A percentile compares a stretch with the other conserved stretches of the same genome.
phyloP scores from a whole-genome alignment of 35 echinoderm and acorn worm species.

The Ptychodera flava region DNA sequence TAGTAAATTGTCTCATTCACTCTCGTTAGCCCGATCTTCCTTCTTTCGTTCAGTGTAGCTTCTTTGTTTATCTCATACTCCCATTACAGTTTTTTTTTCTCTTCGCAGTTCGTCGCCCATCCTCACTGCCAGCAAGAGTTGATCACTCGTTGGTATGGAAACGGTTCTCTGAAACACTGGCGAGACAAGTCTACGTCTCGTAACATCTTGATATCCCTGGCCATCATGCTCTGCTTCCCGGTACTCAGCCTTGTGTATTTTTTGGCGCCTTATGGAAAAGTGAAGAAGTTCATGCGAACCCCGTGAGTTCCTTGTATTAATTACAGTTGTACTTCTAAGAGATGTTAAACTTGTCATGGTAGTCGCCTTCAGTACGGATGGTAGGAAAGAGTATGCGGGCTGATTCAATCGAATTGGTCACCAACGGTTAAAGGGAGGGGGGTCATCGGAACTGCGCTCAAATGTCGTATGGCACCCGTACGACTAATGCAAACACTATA shows the following conservation, averaged over 20 bases:
- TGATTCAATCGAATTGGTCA: not conserved
- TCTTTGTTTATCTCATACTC: not conserved
- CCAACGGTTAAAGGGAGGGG: not conserved
- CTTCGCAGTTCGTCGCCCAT: conserved; percentile 83
- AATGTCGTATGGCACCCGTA: too few species aligned
- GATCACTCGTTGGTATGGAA: conserved; percentile 91
- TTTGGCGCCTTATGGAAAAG: conserved; percentile 58
- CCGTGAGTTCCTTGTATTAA: conserved; percentile 54
- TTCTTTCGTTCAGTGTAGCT: too few species aligned
- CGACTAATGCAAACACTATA: too few species aligned
- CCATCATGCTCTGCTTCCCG: conserved; percentile 54
- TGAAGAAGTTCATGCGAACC: conserved; percentile 52
- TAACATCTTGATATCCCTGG: conserved; percentile 34
- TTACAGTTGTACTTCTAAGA: not conserved
- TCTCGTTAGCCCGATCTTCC: too few species aligned
- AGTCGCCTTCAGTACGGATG: not conserved
- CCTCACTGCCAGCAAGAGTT: conserved; percentile 89
- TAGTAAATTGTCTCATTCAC: too few species aligned
- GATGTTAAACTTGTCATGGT: not conserved
- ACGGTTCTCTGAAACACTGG: conserved; percentile 67
- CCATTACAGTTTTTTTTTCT: conserved; percentile 5
- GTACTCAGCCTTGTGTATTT: conserved; percentile 60
- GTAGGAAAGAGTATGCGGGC: too few species aligned
- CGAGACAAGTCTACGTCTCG: conserved; percentile 30
- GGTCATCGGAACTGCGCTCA: too few species aligned